Conservation (phyloP, 2,113 vertebrate species). For the Ginglymostoma cirratum region DNA sequence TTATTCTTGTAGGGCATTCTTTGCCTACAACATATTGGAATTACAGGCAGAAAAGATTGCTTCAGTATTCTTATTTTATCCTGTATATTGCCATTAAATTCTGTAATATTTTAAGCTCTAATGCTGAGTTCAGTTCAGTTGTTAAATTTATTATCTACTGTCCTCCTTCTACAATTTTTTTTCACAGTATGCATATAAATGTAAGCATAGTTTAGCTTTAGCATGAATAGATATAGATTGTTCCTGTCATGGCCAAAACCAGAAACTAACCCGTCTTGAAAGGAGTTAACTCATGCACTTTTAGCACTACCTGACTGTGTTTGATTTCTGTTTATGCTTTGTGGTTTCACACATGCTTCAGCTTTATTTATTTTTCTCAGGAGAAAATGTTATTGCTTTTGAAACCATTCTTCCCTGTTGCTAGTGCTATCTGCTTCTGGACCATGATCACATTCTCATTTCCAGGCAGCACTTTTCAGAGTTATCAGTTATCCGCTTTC, state of each 20-base stretch:
- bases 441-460: neutral
- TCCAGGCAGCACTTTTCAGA: neutral
- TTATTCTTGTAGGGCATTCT: neutral
- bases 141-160: neutral
- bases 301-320: neutral
- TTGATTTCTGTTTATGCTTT: neutral
- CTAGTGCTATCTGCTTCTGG: neutral
- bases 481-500: neutral
- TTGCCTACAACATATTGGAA: neutral
- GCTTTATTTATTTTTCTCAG: too few relatives aligned
- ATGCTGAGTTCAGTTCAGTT: neutral
- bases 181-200: neutral
- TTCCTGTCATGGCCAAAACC: neutral
- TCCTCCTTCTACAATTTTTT: neutral
- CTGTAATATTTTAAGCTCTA: neutral
- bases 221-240: neutral
- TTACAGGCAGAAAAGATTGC: neutral
- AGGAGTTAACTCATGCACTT: neutral
- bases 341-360: too few relatives aligned
- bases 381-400: neutral
- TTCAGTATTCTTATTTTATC: neutral
- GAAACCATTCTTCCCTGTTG: neutral
- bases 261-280: neutral
- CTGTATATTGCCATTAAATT: neutral
- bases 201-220: neutral